Conservation (phyloP, 2,888 invertebrate genomes). For the Pheosia gnoma region DNA sequence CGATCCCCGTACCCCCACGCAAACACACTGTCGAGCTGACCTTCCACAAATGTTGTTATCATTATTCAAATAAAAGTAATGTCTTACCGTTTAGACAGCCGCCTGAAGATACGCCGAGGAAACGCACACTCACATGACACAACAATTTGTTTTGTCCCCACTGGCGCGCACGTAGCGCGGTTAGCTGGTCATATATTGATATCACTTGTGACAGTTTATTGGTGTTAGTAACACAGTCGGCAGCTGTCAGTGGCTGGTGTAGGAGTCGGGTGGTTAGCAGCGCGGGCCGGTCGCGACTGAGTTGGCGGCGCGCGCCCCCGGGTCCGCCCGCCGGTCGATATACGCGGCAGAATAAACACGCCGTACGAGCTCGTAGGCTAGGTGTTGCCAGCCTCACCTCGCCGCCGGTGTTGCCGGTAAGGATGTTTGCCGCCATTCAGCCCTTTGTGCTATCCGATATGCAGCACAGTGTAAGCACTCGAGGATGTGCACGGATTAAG, state of each 20-base stretch:
- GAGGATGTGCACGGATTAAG: neutral
- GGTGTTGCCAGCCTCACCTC: slow-evolving; percentile 62
- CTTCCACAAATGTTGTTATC: slow-evolving; percentile 43
- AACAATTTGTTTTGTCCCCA: slow-evolving; percentile 46
- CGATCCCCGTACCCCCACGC: slow-evolving; percentile 42
- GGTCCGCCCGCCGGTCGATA: slow-evolving; percentile 73
- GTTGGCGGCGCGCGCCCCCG: slow-evolving; percentile 68
- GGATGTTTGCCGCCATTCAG: slow-evolving; percentile 54
- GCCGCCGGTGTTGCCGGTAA: slow-evolving; percentile 56
- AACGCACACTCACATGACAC: slow-evolving; percentile 64
- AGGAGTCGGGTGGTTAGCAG: slow-evolving; percentile 55
- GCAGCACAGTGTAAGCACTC: neutral
- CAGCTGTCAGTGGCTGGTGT: slow-evolving; percentile 61
- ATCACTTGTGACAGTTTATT: slow-evolving; percentile 45
- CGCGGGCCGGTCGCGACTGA: slow-evolving; percentile 66
- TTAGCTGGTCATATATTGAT: slow-evolving; percentile 28
- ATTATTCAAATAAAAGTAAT: slow-evolving; percentile 34
- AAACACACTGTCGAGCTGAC: slow-evolving; percentile 47
- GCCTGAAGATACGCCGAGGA: slow-evolving; percentile 60
- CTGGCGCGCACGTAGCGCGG: slow-evolving; percentile 24
- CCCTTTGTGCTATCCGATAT: slow-evolving; percentile 16
- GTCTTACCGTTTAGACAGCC: slow-evolving; percentile 72
- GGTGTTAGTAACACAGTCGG: slow-evolving; percentile 53
- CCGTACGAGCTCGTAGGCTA: slow-evolving; percentile 69
- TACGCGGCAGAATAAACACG: slow-evolving; percentile 82